Conservation (phyloP, 2,888 invertebrate species). For the Zaprionus lineosus region DNA sequence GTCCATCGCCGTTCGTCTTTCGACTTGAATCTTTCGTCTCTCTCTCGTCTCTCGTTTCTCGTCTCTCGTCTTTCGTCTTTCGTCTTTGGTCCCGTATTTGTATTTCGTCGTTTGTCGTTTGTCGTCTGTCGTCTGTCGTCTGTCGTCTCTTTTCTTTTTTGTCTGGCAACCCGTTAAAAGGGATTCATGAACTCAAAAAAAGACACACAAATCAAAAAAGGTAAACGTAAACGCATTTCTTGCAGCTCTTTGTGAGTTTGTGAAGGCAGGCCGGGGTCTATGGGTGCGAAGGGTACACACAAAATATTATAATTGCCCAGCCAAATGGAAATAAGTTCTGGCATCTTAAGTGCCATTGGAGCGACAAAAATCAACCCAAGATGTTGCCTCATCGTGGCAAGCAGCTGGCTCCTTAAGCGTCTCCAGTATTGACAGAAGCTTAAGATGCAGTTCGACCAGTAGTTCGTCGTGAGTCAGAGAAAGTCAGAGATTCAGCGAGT, state of each 20-base stretch:
- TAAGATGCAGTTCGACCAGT: background rate
- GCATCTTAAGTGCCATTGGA: constrained; percentile 69
- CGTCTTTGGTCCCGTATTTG: too few relatives aligned
- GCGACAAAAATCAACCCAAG: constrained; percentile 53
- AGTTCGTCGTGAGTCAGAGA: constrained; percentile 24
- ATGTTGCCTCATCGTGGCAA: constrained; percentile 41
- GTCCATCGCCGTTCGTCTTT: too few relatives aligned
- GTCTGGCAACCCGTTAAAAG: constrained; percentile 52
- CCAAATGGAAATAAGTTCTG: constrained; percentile 77
- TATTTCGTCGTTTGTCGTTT: too few relatives aligned
- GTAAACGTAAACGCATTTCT: constrained; percentile 62
- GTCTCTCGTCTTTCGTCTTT: too few relatives aligned
- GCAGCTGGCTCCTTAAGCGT: constrained; percentile 24
- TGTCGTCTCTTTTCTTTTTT: constrained; percentile 33
- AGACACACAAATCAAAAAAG: constrained; percentile 64
- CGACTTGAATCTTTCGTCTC: too few relatives aligned
- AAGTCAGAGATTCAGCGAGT: too few relatives aligned
- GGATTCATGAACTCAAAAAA: constrained; percentile 69
- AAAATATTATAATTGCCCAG: constrained; percentile 78
- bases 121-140: too few relatives aligned
- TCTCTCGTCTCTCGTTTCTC: too few relatives aligned
- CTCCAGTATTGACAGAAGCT: background rate
- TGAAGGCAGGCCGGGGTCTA: constrained; percentile 23
- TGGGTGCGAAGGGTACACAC: constrained; percentile 31
- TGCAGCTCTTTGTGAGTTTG: constrained; percentile 25